Evolutionary conservation across 2,888 invertebrate genomes (phyloP).

Genomic region (Phengaris alcon): DNA sequence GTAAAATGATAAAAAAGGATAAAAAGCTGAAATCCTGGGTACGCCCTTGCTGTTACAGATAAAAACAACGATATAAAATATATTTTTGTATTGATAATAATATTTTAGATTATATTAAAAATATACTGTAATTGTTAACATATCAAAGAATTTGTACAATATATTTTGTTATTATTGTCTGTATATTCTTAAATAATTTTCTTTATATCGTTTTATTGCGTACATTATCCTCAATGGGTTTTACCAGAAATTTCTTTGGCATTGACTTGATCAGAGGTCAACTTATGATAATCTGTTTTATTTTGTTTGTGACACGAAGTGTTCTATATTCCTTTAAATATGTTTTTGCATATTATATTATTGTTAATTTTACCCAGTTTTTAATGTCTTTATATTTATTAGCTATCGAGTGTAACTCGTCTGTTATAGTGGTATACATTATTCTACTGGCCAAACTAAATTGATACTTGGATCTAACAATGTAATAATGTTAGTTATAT

Average conservation of each 20-base stretch:
- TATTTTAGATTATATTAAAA: slow-evolving; percentile 53
- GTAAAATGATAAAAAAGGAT: no score
- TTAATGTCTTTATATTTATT: slow-evolving; percentile 44
- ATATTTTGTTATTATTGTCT: slow-evolving; percentile 37
- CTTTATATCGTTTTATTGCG: slow-evolving; percentile 38
- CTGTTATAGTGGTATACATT: slow-evolving; percentile 32
- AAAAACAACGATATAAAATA: slow-evolving; percentile 73
- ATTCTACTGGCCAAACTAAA: slow-evolving; percentile 25
- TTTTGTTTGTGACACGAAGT: slow-evolving; percentile 67
- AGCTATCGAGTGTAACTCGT: slow-evolving; percentile 69
- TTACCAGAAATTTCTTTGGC: slow-evolving; percentile 36
- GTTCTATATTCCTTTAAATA: slow-evolving; percentile 57
- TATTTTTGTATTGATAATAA: slow-evolving; percentile 57
- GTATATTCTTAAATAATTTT: not conserved
- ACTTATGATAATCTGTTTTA: slow-evolving; percentile 51
- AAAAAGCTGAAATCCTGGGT: no score
- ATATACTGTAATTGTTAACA: slow-evolving; percentile 52
- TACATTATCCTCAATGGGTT: slow-evolving; percentile 41
- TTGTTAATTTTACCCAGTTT: slow-evolving; percentile 57
- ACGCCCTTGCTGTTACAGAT: slow-evolving; percentile 58
- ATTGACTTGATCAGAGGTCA: slow-evolving; percentile 58
- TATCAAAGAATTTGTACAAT: slow-evolving; percentile 59
- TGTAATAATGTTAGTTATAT: not conserved
- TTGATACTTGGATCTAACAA: not conserved
- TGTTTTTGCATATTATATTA: slow-evolving; percentile 61